Evolutionary conservation across 2,113 vertebrate genomes (phyloP), one percentile per base, ranked within the genome.

Genomic region (Xyrauchen texanus): DNA sequence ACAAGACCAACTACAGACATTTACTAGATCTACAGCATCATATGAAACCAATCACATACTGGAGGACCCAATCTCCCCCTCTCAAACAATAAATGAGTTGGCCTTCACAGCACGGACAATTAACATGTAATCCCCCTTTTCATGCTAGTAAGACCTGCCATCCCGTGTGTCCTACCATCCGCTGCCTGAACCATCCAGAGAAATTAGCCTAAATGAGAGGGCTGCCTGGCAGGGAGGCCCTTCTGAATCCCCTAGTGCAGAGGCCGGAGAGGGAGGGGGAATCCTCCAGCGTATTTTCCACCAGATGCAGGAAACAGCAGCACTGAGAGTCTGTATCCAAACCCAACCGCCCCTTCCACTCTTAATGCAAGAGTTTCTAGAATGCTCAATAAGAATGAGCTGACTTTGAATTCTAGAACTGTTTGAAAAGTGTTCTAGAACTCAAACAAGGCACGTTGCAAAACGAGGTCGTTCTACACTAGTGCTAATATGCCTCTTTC

Each of bases 51-150:
- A 3, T 16, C 42, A 6, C n/a, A 21, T 65, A 69, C 79, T 76
- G 49, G 46, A 76, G 73, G 57, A 47, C 72, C 49, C 61, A 5
- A 70, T 77, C 78, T 65, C 60, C 15, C 44, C 42, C 47, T 55
- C 61, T 51, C 62, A 52, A 52, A 46, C 42, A 47, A 46, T 65
- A 76, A 70, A 82, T 75, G 21, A 77, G 70, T 3, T 47, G 34
- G 16, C 51, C 58, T 73, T 60, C 68, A 21, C 45, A 62, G 64
- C 77, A 60, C 7, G 71, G 45, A 68, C 64, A 82, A 77, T 82
- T 80, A 80, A 68, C 10, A 4, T 46, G 62, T 77, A 77, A 85
- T 80, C 77, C 68, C 45, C 53, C 60, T 66, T 78, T 71, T 77
- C 60, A 69, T 47, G 0, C 49, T 76, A 75, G 71, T 81, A 66